These are phyloP conservation scores for Sorex maritimensis DNA, from an alignment of 2,797 vertebrate genomes.

Conservation along the genomic window DNA sequence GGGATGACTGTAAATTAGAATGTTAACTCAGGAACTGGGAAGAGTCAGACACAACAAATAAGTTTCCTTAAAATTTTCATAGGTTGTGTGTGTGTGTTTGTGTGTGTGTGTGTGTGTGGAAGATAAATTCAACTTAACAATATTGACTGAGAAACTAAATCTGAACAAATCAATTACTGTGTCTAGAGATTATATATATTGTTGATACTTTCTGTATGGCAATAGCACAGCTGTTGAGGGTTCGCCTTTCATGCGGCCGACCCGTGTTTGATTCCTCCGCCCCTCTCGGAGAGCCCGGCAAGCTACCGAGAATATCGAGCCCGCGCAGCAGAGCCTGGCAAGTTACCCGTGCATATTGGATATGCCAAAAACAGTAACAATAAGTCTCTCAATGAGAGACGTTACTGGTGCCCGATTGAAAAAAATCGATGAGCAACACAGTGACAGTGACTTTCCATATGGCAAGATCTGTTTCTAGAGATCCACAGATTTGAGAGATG, in stretches of 20 bases:
- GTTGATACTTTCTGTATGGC: not conserved
- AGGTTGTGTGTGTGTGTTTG: not conserved
- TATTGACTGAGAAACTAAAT: not conserved
- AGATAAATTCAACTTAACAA: not conserved
- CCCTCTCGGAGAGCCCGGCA: no score
- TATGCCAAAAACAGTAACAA: no score
- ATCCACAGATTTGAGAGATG: not conserved
- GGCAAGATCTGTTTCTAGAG: not conserved
- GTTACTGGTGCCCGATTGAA: no score
- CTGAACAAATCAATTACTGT: not conserved
- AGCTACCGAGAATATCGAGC: no score
- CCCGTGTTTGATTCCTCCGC: no score
- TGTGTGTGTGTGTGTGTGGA: not conserved
- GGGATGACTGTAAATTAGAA: conserved; percentile 12
- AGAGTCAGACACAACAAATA: conserved; percentile 11
- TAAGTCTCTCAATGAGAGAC: no score
- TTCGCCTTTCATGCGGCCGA: no score
- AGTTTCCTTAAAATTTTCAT: conserved; percentile 31
- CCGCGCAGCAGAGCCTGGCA: no score
- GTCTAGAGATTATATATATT: not conserved
- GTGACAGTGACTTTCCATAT: not conserved
- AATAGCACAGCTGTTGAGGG: no score
- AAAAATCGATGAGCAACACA: no score
- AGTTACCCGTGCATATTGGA: no score
- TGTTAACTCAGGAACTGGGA: conserved; percentile 2